Conservation (phyloP, 2,888 invertebrate species). For the Acrocyrtus sp. region DNA sequence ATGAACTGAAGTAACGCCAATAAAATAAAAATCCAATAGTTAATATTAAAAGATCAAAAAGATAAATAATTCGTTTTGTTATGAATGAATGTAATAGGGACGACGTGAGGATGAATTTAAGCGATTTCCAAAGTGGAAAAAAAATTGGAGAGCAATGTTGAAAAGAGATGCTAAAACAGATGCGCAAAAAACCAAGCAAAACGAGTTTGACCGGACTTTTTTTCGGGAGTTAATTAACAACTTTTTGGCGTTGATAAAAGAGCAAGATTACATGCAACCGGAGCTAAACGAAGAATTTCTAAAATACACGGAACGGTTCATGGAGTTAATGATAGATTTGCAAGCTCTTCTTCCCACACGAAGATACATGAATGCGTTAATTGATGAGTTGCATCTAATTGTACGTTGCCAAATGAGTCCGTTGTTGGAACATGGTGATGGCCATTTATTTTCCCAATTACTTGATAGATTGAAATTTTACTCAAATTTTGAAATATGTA, state of each 20-base stretch:
- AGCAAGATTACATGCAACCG: constrained; percentile 59
- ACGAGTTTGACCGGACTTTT: constrained; percentile 86
- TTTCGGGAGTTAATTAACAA: constrained; percentile 86
- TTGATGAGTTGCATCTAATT: constrained; percentile 94
- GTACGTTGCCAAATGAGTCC: constrained; percentile 87
- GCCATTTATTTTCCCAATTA: constrained; percentile 90
- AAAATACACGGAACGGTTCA: constrained; percentile 91
- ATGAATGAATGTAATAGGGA: constrained; percentile 68
- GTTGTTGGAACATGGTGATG: constrained; percentile 80
- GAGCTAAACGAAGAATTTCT: constrained; percentile 69
- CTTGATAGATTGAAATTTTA: constrained; percentile 97
- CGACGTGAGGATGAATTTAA: constrained; percentile 88
- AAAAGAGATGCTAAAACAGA: constrained; percentile 75
- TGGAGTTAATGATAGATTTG: constrained; percentile 95
- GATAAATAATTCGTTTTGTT: constrained; percentile 9
- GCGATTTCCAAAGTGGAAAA: constrained; percentile 87
- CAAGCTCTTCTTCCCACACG: constrained; percentile 95
- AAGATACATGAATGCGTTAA: constrained; percentile 94
- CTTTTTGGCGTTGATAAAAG: constrained; percentile 84
- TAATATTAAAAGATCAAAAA: constrained; percentile 9
- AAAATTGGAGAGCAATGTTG: constrained; percentile 89
- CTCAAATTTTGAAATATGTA: constrained; percentile 96
- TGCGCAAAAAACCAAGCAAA: constrained; percentile 65
- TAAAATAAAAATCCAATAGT: not conserved
- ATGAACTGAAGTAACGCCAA: not conserved